Evolutionary conservation across 2,113 vertebrate species (phyloP).

Genomic region (Phyllostomus discolor): DNA sequence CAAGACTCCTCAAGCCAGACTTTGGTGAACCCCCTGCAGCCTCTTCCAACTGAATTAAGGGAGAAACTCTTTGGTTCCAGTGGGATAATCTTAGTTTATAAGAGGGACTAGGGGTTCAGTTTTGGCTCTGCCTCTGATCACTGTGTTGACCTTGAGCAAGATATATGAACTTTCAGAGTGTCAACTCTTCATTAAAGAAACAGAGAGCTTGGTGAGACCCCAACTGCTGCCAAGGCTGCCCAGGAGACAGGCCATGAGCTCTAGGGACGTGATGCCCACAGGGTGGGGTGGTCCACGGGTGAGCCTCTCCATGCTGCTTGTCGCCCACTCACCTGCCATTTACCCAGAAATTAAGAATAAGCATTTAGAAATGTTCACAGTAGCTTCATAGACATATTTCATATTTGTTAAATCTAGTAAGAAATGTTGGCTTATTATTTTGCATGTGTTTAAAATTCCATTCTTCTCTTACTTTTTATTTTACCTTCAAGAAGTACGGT

Average conservation of each 20-base stretch:
- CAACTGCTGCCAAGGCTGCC: background rate
- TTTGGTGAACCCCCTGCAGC: background rate
- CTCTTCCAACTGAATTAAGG: background rate
- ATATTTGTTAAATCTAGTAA: background rate
- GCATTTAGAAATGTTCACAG: background rate
- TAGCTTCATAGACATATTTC: background rate
- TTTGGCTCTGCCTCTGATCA: background rate
- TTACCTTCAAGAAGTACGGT: background rate
- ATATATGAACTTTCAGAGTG: no score
- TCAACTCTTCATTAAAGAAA: background rate
- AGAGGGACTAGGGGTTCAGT: background rate
- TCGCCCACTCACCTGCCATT: background rate
- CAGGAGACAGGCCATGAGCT: background rate
- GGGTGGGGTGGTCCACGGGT: background rate
- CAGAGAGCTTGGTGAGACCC: background rate
- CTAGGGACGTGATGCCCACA: background rate
- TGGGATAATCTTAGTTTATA: background rate
- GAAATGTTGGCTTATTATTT: background rate
- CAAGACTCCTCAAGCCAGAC: background rate
- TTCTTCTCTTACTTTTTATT: background rate
- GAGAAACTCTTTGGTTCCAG: background rate
- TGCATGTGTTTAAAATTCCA: background rate
- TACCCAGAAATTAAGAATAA: background rate
- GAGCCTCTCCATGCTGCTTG: rapidly evolving
- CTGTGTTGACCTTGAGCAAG: background rate